Conservation (phyloP, 2,888 invertebrate species). For the Leptopilina drosophilae region DNA sequence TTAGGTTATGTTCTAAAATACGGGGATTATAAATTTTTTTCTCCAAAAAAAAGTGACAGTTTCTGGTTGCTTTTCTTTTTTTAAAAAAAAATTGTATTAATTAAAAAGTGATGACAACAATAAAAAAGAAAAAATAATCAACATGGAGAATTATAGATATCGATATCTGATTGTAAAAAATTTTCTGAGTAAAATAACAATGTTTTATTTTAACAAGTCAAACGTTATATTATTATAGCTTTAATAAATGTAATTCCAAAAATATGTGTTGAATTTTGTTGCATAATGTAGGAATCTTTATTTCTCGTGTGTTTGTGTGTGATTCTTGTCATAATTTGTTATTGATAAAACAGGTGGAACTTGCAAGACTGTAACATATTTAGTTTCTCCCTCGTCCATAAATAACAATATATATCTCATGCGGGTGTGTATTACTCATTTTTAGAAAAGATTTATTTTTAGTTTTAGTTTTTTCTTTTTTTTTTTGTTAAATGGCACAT, state of each 20-base stretch:
- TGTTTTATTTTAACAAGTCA: neutral
- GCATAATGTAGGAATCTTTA: neutral
- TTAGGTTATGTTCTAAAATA: neutral
- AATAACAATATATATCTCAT: constrained; percentile 52
- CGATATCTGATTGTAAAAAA: too few relatives aligned
- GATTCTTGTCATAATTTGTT: constrained; percentile 27
- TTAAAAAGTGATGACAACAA: too few relatives aligned
- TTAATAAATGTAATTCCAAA: constrained; percentile 4
- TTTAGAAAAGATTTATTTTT: constrained; percentile 49
- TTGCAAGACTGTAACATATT: constrained; percentile 57
- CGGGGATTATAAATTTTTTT: neutral
- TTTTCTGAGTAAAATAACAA: neutral
- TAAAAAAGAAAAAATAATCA: too few relatives aligned
- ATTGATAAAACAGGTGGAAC: constrained; percentile 46
- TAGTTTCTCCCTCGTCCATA: constrained; percentile 47
- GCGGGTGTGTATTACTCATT: constrained; percentile 55
- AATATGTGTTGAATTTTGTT: constrained; percentile 6
- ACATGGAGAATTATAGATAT: too few relatives aligned
- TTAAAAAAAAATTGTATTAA: too few relatives aligned
- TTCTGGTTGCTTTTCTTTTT: too few relatives aligned
- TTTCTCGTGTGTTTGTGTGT: neutral
- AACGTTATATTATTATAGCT: neutral
- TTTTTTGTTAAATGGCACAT: neutral
- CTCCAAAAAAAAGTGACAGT: too few relatives aligned
- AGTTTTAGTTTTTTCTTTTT: constrained; percentile 2